phyloP scores from a whole-genome alignment of 1,140 invertebrate species.

The Magallana angulata region DNA sequence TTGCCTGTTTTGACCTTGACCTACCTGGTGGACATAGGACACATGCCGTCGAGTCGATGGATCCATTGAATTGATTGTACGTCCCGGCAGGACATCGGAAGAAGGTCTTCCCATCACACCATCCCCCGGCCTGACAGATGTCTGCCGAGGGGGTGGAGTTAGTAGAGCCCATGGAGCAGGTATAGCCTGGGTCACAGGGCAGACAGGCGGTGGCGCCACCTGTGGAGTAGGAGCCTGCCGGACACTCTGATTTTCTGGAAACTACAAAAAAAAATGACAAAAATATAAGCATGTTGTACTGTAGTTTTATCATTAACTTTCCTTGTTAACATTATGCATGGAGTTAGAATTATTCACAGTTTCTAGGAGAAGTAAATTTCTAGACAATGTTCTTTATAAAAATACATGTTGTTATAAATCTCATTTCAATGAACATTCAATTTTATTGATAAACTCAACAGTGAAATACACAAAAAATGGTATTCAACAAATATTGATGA shows the following conservation, averaged over 20 bases:
- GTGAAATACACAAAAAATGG: too few species aligned
- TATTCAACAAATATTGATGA: too few species aligned
- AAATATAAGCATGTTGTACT: background rate
- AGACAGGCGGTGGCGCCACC: slow-evolving; percentile 62
- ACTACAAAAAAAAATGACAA: slow-evolving; percentile 53
- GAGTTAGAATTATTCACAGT: too few species aligned
- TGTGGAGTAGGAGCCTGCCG: slow-evolving; percentile 71
- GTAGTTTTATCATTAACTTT: too few species aligned
- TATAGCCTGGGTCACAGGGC: slow-evolving; percentile 70
- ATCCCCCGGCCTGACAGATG: slow-evolving; percentile 71
- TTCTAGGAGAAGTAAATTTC: too few species aligned
- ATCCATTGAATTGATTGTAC: slow-evolving; percentile 73
- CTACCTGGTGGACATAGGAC: slow-evolving; percentile 71
- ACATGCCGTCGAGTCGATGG: slow-evolving; percentile 65
- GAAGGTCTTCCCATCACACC: slow-evolving; percentile 75
- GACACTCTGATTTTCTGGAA: slow-evolving; percentile 66
- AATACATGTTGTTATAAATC: too few species aligned
- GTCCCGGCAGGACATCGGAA: slow-evolving; percentile 71
- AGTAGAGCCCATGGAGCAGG: slow-evolving; percentile 68
- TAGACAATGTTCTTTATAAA: too few species aligned
- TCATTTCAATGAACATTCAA: too few species aligned
- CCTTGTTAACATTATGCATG: too few species aligned
- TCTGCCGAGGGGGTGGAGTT: slow-evolving; percentile 62
- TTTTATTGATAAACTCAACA: too few species aligned
- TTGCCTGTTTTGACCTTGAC: background rate